Conservation (phyloP, 2,888 invertebrate species). For the Chymomyza amoena region DNA sequence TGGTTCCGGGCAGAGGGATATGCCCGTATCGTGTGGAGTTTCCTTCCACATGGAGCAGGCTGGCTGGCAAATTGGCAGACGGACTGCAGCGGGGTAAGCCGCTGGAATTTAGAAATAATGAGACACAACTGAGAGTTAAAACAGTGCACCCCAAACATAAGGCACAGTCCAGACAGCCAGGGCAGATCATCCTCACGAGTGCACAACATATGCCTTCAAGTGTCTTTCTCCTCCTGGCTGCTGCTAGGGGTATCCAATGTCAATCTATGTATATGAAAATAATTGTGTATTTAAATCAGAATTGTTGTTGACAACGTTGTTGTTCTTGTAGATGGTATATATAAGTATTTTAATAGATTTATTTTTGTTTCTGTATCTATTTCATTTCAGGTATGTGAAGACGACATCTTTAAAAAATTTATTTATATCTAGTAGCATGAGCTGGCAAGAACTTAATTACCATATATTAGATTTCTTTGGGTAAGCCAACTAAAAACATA, state of each 20-base stretch:
- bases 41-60: neutral
- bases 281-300: constrained; percentile 2
- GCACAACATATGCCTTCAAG: neutral
- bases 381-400: neutral
- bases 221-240: neutral
- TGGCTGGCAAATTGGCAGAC: constrained; percentile 46
- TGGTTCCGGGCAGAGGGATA: neutral
- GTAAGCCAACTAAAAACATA: neutral
- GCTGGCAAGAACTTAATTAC: neutral
- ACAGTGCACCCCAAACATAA: constrained; percentile 1
- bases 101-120: constrained; percentile 66
- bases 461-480: neutral
- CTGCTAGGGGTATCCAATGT: neutral
- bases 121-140: constrained; percentile 59
- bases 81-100: constrained; percentile 12
- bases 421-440: neutral
- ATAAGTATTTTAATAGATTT: too few relatives aligned
- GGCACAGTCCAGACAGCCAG: neutral
- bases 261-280: neutral
- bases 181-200: neutral
- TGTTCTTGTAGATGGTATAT: too few relatives aligned
- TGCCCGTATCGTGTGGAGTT: constrained; percentile 12
- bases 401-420: neutral
- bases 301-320: too few relatives aligned
- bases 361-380: neutral